Evolutionary conservation across 2,888 invertebrate genomes (phyloP), one percentile per base, ranked within the genome.

Genomic region (Plebejus melissa): DNA sequence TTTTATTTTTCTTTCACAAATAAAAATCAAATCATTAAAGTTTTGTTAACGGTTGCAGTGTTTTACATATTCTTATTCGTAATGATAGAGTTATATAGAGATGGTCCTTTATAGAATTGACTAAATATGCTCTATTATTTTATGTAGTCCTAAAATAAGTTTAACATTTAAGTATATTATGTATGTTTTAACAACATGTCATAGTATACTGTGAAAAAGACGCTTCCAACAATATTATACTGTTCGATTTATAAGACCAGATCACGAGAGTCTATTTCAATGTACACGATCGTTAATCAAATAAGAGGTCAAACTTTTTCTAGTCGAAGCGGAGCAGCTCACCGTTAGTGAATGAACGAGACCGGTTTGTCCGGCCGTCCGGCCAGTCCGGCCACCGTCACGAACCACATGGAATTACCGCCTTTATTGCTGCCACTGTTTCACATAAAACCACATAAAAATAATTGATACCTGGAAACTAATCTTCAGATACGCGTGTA

Each of bases 331-430:
- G 71, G 54, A 70, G 75, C 70, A 32, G 57, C 79, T 77, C 76
- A 79, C 85, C 84, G 85, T 85, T 85, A 85, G 80, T 85, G 85
- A 86, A 85, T 85, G 85, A 83, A 84, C 80, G 77, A 76, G 81
- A 85, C 85, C 86, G 85, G 86, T 85, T 85, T 81, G 79, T 78
- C 79, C 81, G 81, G 82, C 80, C 82, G 81, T 79, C 79, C 77
- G 80, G 81, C 79, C 82, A 79, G 82, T 83, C 83, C 80, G 82
- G 81, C 81, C 81, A 80, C 80, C 11, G 78, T 79, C 81, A 78
- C 79, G 77, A 79, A 79, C 79, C 80, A 81, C 82, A 82, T 82
- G 82, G 78, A 83, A 82, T 82, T 83, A 81, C 77, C 77, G 76
- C 76, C 76, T 77, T 78, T 77, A 65, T 77, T n/a, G 71, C 74